phyloP scores from a whole-genome alignment of 1,140 invertebrate species.

The Lasioglossum albipes region DNA sequence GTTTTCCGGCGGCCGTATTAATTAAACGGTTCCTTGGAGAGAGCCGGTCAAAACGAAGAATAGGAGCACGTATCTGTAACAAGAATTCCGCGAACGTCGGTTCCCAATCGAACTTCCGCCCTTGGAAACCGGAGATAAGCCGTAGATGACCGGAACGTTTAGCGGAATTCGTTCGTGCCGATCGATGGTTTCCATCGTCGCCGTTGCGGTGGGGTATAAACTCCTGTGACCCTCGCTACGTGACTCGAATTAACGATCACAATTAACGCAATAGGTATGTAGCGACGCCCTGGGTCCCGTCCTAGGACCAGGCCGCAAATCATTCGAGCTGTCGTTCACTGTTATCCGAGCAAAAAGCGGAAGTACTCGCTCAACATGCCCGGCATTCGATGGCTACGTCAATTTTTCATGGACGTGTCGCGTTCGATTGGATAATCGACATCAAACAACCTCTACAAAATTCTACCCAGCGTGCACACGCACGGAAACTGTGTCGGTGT shows the following conservation, averaged over 20 bases:
- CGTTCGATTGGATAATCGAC: constrained; percentile 8
- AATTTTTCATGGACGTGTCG: constrained; percentile 28
- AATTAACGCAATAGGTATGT: constrained; percentile 60
- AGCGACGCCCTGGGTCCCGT: constrained; percentile 2
- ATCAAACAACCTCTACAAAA: not conserved
- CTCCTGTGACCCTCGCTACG: constrained; percentile 58
- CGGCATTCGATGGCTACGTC: constrained; percentile 1
- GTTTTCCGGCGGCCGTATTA: constrained; percentile 19
- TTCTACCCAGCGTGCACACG: not conserved
- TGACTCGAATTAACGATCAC: constrained; percentile 68
- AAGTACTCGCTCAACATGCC: not conserved
- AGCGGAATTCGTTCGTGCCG: constrained; percentile 46
- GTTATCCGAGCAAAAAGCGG: constrained; percentile 35
- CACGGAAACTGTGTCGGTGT: not conserved
- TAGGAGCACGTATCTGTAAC: constrained; percentile 20
- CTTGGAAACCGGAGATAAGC: constrained; percentile 41
- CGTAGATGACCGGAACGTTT: constrained; percentile 38
- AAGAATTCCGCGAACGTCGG: constrained; percentile 34
- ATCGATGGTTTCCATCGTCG: constrained; percentile 49
- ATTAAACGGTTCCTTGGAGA: constrained; percentile 17
- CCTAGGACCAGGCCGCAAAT: constrained; percentile 8
- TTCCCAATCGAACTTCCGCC: constrained; percentile 41
- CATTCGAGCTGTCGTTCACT: constrained; percentile 27
- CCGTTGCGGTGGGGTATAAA: constrained; percentile 50
- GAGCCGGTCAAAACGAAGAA: not conserved